These are phyloP conservation scores for Montipora foliosa DNA, from an alignment of 64 coral and sea anemone species.

Conservation along the genomic window DNA sequence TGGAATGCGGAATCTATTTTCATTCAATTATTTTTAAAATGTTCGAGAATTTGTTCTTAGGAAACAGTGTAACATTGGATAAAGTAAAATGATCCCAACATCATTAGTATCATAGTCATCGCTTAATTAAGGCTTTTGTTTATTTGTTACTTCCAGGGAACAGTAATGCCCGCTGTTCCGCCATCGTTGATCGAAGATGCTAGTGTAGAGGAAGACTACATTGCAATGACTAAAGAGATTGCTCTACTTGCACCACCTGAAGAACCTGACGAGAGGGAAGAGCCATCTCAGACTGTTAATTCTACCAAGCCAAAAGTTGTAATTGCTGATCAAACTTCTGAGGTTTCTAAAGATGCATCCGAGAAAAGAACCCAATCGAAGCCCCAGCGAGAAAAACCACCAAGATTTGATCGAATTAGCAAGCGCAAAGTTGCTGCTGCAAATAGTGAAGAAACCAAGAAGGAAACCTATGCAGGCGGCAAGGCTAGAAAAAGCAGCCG, in stretches of 20 bases:
- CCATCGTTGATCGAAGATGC: conserved; percentile 38
- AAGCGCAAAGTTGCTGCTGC: conserved; percentile 65
- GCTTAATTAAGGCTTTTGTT: background rate
- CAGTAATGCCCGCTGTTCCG: conserved; percentile 43
- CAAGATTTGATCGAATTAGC: conserved; percentile 77
- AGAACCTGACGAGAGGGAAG: conserved; percentile 61
- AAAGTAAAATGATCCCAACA: too few relatives aligned
- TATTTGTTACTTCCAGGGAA: conserved; percentile 4
- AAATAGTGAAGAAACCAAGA: conserved; percentile 39
- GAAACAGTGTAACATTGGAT: too few relatives aligned
- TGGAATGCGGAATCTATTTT: too few relatives aligned
- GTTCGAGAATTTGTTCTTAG: too few relatives aligned
- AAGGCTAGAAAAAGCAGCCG: conserved; percentile 20
- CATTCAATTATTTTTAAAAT: too few relatives aligned
- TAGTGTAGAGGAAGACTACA: conserved; percentile 63
- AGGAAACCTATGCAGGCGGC: conserved; percentile 14
- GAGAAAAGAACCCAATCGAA: conserved; percentile 82
- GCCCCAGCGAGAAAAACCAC: conserved; percentile 80
- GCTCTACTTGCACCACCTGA: conserved; percentile 67
- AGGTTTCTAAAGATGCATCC: conserved; percentile 8
- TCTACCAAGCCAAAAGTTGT: conserved; percentile 16
- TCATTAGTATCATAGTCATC: too few relatives aligned
- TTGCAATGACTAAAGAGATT: conserved; percentile 74
- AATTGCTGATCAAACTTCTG: conserved; percentile 18
- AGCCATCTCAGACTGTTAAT: background rate